These are phyloP conservation scores for Monochamus alternatus DNA, from an alignment of 2,888 invertebrate species.

Conservation along the genomic window DNA sequence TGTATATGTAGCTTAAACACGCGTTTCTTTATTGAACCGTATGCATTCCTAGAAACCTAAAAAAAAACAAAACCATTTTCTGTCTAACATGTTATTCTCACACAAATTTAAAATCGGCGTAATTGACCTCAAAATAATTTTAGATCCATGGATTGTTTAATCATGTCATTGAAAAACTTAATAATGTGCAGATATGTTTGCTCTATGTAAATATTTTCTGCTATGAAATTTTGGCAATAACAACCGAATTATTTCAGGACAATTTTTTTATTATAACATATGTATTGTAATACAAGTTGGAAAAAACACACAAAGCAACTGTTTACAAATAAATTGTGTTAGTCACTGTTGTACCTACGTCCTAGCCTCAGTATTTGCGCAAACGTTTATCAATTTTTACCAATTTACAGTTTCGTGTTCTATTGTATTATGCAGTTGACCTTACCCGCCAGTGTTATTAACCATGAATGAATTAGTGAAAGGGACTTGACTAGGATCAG, in stretches of 20 bases:
- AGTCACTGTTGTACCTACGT: conserved; percentile 2
- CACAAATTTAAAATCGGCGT: neutral
- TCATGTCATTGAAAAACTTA: conserved; percentile 9
- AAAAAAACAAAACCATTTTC: neutral
- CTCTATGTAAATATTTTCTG: conserved; percentile 22
- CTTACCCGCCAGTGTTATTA: too few species aligned
- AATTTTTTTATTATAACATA: neutral
- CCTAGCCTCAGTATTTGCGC: neutral
- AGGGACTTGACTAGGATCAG: too few species aligned
- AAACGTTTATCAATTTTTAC: neutral
- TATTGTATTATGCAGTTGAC: neutral
- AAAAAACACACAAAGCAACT: neutral
- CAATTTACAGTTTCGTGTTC: neutral
- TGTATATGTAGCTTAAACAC: too few species aligned
- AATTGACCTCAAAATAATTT: conserved; percentile 7
- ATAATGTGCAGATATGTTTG: conserved; percentile 8
- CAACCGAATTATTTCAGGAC: conserved; percentile 6
- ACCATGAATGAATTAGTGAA: too few species aligned
- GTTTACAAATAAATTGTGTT: conserved; percentile 16
- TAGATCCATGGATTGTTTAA: conserved; percentile 11
- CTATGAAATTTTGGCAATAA: conserved; percentile 26
- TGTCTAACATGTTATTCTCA: neutral
- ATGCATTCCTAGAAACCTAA: conserved; percentile 1
- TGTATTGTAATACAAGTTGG: neutral
- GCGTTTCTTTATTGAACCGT: neutral